These are phyloP conservation scores for Chaenodraco wilsoni DNA, from an alignment of 2,797 vertebrate species.

Conservation along the genomic window DNA sequence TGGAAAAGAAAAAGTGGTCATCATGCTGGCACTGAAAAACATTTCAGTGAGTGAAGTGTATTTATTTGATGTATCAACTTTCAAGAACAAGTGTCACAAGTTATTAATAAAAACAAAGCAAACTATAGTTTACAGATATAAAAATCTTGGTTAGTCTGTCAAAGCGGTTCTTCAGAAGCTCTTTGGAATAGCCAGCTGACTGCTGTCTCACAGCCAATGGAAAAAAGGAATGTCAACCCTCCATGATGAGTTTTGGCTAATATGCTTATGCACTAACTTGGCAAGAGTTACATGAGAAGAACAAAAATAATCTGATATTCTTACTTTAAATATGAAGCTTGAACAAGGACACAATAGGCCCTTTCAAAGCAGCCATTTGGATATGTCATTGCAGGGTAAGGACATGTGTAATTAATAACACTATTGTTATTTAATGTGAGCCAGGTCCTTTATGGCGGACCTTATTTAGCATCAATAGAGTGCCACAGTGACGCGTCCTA, in stretches of 20 bases:
- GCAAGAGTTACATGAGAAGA: background rate
- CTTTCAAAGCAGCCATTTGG: too few species aligned
- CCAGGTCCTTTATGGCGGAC: too few species aligned
- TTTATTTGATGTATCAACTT: conserved; percentile 23
- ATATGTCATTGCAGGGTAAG: too few species aligned
- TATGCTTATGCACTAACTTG: background rate
- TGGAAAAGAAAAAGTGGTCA: conserved; percentile 19
- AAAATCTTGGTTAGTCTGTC: conserved; percentile 5
- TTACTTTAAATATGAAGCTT: background rate
- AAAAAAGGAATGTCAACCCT: conserved; percentile 7
- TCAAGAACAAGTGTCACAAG: background rate
- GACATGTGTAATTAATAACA: too few species aligned
- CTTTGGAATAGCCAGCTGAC: conserved; percentile 2
- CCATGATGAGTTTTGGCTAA: conserved; percentile 1
- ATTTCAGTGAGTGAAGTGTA: background rate
- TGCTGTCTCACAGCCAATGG: background rate
- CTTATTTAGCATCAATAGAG: too few species aligned
- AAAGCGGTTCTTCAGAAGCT: background rate
- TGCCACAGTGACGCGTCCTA: too few species aligned
- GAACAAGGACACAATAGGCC: background rate
- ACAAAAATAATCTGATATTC: background rate
- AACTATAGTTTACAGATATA: conserved; percentile 2
- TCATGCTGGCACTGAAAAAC: conserved; percentile 37
- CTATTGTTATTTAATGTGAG: too few species aligned
- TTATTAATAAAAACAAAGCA: conserved; percentile 7